phyloP scores from a whole-genome alignment of 1,140 invertebrate genomes.

The Lepidostoma basale region DNA sequence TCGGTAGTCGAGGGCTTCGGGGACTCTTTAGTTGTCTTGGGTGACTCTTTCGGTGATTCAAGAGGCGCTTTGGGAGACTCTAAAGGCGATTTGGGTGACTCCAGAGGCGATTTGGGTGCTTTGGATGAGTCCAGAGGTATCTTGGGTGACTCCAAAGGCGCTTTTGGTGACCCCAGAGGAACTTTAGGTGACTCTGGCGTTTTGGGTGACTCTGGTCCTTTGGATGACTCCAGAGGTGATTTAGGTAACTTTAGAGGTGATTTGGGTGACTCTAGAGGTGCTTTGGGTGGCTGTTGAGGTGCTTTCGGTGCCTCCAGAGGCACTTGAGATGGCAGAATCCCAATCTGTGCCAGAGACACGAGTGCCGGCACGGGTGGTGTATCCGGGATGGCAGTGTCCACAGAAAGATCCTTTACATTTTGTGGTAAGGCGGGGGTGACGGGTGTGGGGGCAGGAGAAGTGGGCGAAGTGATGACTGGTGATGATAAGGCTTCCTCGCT shows the following conservation, averaged over 20 bases:
- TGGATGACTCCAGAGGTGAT: conserved; percentile 1
- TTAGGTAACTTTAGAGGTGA: conserved; percentile 53
- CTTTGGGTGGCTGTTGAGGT: conserved; percentile 52
- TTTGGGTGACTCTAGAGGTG: conserved; percentile 31
- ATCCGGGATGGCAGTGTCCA: conserved; percentile 52
- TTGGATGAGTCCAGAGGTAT: too few relatives aligned
- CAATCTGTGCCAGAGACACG: conserved; percentile 56
- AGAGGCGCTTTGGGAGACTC: conserved; percentile 5
- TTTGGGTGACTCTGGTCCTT: background rate
- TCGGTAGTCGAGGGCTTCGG: too few relatives aligned
- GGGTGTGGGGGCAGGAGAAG: conserved; percentile 45
- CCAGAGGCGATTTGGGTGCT: conserved; percentile 26
- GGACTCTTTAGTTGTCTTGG: conserved; percentile 9
- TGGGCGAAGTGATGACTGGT: conserved; percentile 51
- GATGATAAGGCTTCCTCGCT: conserved; percentile 51
- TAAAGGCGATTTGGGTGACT: conserved; percentile 3
- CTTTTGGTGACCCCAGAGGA: conserved; percentile 31
- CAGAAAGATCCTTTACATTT: conserved; percentile 47
- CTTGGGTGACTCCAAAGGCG: conserved; percentile 53
- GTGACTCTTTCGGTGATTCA: background rate
- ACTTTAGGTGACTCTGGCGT: conserved; percentile 42
- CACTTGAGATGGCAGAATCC: conserved; percentile 51
- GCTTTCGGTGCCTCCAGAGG: conserved; percentile 37
- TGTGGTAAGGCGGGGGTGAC: conserved; percentile 43
- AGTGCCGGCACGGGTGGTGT: conserved; percentile 50